Base-by-base conservation (phyloP, 2,888 invertebrate genomes). In the Pegoplata infirma region DNA sequence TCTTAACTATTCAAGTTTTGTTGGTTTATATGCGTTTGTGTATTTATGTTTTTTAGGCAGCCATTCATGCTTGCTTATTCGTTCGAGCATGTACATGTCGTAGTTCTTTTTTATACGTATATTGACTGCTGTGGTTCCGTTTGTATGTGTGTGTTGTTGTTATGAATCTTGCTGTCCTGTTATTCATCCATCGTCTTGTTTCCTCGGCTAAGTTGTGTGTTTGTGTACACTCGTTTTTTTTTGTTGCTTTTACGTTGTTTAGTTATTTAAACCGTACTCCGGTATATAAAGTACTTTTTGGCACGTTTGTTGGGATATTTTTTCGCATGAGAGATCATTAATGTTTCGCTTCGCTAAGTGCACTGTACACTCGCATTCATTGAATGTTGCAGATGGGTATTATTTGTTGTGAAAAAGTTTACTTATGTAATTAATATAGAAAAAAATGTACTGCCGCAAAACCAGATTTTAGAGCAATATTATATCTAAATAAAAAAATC, bases 251-350 rank as follows among this genome's bases (percentile, higher is more conserved):
- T 17, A 47, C 21, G 51, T 63, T 68, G 67, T 75, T 68, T 56
- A 63, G 68, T 75, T 63, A 63, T 68, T 56, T 75, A 28, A 68
- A 56, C 63, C 63, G 68, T 75, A 74, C 67, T 74, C 59, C 67
- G 44, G 32, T 53, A 47, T 67, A 75, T 75, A 49, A 75, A 68
- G 63, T 75, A 75, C 68, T 69, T 68, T 75, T 75, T 75, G 75
- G 75, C 75, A 75, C 75, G 83, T 84, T 84, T 83, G 83, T 83
- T 82, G 79, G 77, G 79, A 80, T 82, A 82, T 83, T 83, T 84
- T 87, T 86, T 86, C 86, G 86, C 86, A 84, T 86, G 86, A 86
- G 86, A 86, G 87, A 86, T 86, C 87, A 86, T 86, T 86, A 86
- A 81, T 85, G 87, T 87, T 86, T 86, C 86, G 86, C 86, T 87